A percentile compares a stretch with the other conserved stretches of the same genome.
Conservation (phyloP, 2,797 vertebrate species). For the Falco naumanni region DNA sequence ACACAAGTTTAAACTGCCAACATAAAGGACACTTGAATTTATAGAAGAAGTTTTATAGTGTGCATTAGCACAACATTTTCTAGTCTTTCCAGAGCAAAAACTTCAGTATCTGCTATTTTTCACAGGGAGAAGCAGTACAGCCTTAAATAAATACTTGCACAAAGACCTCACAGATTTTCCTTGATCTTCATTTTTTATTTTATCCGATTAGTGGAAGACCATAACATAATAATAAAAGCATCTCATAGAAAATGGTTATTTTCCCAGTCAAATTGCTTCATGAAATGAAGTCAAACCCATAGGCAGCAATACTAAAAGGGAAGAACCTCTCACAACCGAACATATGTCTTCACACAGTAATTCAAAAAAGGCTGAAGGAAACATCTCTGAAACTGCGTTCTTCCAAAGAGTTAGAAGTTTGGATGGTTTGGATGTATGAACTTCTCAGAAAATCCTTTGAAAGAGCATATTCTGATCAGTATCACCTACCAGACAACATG, state of each 20-base stretch:
- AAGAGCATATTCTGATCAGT: background rate
- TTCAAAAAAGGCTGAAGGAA: background rate
- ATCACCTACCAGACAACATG: background rate
- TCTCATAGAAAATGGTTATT: constrained; percentile 12
- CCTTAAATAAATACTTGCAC: constrained; percentile 9
- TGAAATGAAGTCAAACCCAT: background rate
- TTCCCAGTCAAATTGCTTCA: background rate
- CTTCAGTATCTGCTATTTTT: constrained; percentile 8
- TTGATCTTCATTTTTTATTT: constrained; percentile 27
- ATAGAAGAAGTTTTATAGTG: constrained; percentile 22
- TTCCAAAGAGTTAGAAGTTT: background rate
- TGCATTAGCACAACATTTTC: constrained; percentile 13
- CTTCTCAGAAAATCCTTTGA: background rate
- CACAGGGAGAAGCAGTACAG: background rate
- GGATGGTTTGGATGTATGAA: background rate
- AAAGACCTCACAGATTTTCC: background rate
- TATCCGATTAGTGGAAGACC: constrained; percentile 19
- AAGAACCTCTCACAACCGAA: background rate
- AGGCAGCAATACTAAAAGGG: background rate
- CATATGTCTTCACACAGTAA: background rate
- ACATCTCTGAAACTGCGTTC: background rate
- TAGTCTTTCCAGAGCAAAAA: background rate
- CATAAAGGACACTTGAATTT: constrained; percentile 51
- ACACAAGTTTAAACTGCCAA: background rate
- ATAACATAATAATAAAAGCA: constrained; percentile 21